These are phyloP conservation scores for Dicranocentrus wangi DNA, from an alignment of 2,888 invertebrate genomes.

Conservation along the genomic window DNA sequence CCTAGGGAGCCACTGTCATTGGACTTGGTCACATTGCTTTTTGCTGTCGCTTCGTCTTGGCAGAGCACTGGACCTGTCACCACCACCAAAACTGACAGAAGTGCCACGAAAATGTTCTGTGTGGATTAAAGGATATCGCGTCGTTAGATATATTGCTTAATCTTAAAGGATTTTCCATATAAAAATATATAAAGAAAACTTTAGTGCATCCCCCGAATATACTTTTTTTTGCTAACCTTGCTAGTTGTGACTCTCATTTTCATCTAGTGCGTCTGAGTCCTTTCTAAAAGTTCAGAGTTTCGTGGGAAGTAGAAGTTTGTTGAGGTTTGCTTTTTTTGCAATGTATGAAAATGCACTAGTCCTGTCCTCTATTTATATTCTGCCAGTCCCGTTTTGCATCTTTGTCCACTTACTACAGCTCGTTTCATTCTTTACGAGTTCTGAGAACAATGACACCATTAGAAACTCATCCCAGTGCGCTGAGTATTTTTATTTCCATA, in stretches of 20 bases:
- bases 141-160: background rate
- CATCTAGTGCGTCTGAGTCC: background rate
- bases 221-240: slow-evolving; percentile 19
- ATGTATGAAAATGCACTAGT: background rate
- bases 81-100: background rate
- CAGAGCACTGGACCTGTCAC: background rate
- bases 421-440: background rate
- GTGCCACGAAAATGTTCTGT: background rate
- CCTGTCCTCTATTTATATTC: background rate
- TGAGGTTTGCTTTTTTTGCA: background rate
- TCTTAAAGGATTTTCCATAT: slow-evolving; percentile 1
- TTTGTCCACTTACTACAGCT: background rate
- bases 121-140: background rate
- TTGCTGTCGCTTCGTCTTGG: background rate
- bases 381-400: background rate
- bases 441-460: slow-evolving; percentile 13
- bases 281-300: no score
- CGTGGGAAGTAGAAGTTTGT: background rate
- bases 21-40: slow-evolving; percentile 12
- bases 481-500: no score
- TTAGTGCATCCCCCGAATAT: no score
- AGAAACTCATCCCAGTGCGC: no score
- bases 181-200: no score
- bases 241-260: slow-evolving; percentile 1
- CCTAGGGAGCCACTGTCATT: slow-evolving; percentile 18